Evolutionary conservation across 1,140 invertebrate genomes (phyloP).

Genomic region (Araneus ventricosus): DNA sequence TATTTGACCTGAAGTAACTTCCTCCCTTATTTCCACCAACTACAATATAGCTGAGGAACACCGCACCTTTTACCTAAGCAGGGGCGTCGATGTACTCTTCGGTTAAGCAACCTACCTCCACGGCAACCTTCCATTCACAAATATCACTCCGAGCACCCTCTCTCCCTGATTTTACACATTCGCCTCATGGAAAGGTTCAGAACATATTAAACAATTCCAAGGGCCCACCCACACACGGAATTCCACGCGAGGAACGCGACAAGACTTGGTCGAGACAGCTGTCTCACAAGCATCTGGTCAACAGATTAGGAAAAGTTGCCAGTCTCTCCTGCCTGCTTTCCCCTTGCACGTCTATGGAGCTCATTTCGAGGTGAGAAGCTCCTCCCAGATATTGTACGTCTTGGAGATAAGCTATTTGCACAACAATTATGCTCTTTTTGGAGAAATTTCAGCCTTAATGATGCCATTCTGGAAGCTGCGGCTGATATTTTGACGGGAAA

Average conservation of each 20-base stretch:
- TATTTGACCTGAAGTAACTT: background rate
- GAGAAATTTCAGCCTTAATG: background rate
- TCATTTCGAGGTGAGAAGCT: constrained; percentile 17
- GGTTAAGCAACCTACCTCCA: constrained; percentile 30
- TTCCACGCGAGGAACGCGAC: constrained; percentile 36
- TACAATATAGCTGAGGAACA: background rate
- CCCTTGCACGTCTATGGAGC: background rate
- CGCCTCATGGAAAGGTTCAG: constrained; percentile 36
- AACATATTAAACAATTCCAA: constrained; percentile 68
- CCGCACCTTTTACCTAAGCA: background rate
- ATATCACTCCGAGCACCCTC: background rate
- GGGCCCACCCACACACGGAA: constrained; percentile 66
- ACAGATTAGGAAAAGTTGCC: constrained; percentile 45
- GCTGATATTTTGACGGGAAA: background rate
- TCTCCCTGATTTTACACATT: constrained; percentile 52
- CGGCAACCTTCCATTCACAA: constrained; percentile 54
- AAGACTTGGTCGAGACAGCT: constrained; percentile 32
- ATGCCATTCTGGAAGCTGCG: background rate
- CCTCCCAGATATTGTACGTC: background rate
- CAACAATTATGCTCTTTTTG: background rate
- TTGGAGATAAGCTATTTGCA: background rate
- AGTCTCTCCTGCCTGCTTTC: background rate
- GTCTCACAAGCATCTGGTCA: constrained; percentile 69
- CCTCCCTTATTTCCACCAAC: background rate
- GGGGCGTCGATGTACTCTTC: constrained; percentile 13